Percentiles rank a stretch among this genome's conserved stretches.
These are phyloP conservation scores for Rhagoletis pomonella DNA, from an alignment of 1,140 invertebrate genomes.

Conservation along the genomic window DNA sequence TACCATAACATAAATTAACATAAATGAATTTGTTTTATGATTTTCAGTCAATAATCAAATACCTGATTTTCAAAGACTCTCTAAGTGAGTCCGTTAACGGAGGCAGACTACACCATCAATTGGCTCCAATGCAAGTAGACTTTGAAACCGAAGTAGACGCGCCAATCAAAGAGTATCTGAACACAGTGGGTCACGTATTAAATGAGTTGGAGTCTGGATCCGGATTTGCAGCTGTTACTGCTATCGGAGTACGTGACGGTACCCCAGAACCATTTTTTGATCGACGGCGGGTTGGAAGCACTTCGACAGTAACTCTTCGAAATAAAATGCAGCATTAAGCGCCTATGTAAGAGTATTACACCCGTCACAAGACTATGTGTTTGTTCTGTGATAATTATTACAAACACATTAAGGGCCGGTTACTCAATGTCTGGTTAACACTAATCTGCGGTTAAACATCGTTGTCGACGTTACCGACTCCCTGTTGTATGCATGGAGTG, in stretches of 20 bases:
- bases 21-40: too few relatives aligned
- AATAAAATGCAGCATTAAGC: constrained; percentile 70
- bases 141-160: constrained; percentile 62
- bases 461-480: too few relatives aligned
- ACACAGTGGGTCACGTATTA: constrained; percentile 73
- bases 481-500: too few relatives aligned
- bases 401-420: too few relatives aligned
- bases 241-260: constrained; percentile 70
- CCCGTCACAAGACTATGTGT: too few relatives aligned
- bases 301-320: constrained; percentile 70
- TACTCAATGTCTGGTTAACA: too few relatives aligned
- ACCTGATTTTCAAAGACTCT: too few relatives aligned
- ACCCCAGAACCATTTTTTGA: constrained; percentile 71
- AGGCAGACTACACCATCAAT: constrained; percentile 93
- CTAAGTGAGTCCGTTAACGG: constrained; percentile 84
- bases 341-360: too few relatives aligned
- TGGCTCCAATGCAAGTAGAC: constrained; percentile 87
- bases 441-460: too few relatives aligned
- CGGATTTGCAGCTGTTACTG: constrained; percentile 76
- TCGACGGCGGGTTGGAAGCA: constrained; percentile 75
- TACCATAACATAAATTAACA: too few relatives aligned
- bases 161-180: constrained; percentile 65
- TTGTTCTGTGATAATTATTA: too few relatives aligned
- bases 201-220: constrained; percentile 68
- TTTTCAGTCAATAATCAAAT: too few relatives aligned